These are phyloP conservation scores for Corythornis madagascariensis DNA, from an alignment of 2,113 vertebrate species.

Conservation along the genomic window DNA sequence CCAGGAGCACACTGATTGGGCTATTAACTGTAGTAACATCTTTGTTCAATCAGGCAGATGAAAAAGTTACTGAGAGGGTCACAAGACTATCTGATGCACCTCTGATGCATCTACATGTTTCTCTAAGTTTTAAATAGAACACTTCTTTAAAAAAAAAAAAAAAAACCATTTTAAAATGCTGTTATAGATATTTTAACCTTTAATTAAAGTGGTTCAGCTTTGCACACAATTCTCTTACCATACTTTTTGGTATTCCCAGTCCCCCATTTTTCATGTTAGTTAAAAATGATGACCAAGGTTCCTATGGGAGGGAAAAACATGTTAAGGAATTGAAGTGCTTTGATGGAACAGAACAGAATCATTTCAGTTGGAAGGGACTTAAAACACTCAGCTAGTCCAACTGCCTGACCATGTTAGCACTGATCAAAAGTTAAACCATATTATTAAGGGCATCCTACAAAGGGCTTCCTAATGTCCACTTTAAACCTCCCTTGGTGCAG, in stretches of 20 bases:
- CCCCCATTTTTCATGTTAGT: conserved; percentile 50
- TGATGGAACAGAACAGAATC: background rate
- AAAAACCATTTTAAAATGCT: background rate
- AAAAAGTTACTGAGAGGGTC: too few relatives aligned
- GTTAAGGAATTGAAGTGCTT: background rate
- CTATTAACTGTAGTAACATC: background rate
- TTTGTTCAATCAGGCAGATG: background rate
- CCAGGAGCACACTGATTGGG: background rate
- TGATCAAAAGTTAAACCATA: background rate
- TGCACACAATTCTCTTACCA: conserved; percentile 67
- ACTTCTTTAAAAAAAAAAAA: background rate
- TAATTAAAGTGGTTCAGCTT: background rate
- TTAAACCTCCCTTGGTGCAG: background rate
- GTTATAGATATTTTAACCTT: background rate
- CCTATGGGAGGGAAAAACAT: conserved; percentile 71
- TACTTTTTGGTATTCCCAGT: conserved; percentile 14
- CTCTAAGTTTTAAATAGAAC: background rate
- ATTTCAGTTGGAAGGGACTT: background rate
- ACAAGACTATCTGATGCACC: background rate
- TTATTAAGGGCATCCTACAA: background rate
- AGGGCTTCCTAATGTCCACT: background rate
- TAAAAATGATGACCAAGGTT: conserved; percentile 85
- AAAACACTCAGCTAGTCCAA: background rate
- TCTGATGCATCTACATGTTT: background rate
- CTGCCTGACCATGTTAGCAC: background rate